phyloP scores from a whole-genome alignment of 2,797 vertebrate genomes.

The Knipowitschia caucasica region DNA sequence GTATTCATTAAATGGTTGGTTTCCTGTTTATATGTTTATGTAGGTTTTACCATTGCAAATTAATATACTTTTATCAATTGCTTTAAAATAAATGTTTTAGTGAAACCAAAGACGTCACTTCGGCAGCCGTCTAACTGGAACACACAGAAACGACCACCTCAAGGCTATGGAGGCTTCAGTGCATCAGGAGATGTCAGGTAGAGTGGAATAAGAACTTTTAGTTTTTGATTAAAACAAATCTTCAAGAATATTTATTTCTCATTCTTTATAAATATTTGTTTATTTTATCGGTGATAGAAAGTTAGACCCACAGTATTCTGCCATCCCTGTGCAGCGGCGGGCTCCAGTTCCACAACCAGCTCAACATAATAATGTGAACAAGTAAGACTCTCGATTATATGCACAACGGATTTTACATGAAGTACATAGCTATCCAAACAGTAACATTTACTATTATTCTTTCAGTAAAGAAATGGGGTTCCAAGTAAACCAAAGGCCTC shows the following conservation, averaged over 20 bases:
- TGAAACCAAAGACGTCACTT: conserved; percentile 79
- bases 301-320: conserved; percentile 28
- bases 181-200: conserved; percentile 56
- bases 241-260: neutral
- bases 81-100: conserved; percentile 54
- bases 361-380: conserved; percentile 15
- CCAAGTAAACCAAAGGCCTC: conserved; percentile 6
- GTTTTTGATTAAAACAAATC: neutral
- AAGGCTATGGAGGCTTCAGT: conserved; percentile 45
- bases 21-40: too few species aligned
- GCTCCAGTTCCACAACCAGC: conserved; percentile 9
- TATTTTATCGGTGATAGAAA: conserved; percentile 24
- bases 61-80: too few species aligned
- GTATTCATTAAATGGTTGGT: conserved; percentile 78
- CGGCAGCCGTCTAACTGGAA: conserved; percentile 75
- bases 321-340: conserved; percentile 57
- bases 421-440: neutral
- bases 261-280: neutral
- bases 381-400: conserved; percentile 32
- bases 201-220: neutral
- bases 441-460: too few species aligned
- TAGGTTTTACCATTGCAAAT: too few species aligned
- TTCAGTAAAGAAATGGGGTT: conserved; percentile 29
- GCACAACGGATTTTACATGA: neutral
- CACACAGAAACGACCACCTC: conserved; percentile 21